phyloP scores from a whole-genome alignment of 2,113 vertebrate species.

The Lampris megalopsis region DNA sequence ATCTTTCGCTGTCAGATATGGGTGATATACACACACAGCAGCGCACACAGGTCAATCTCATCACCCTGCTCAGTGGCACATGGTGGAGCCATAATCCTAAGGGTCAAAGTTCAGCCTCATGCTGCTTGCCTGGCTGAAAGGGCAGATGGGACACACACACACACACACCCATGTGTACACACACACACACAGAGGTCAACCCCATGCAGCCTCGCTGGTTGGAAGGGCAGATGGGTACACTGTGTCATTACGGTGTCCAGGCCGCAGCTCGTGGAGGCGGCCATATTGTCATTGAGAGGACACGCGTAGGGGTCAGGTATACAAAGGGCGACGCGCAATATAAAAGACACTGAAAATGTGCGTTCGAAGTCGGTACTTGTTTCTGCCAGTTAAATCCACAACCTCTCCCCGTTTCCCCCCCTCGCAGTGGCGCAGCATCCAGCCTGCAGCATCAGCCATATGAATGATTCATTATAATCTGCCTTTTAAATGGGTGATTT shows the following conservation, averaged over 20 bases:
- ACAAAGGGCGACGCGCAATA: conserved; percentile 31
- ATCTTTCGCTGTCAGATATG: conserved; percentile 47
- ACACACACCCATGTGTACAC: conserved; percentile 7
- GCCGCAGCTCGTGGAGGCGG: conserved; percentile 59
- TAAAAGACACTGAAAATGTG: neutral
- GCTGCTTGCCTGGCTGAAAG: conserved; percentile 71
- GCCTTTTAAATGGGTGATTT: conserved; percentile 41
- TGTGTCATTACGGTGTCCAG: conserved; percentile 73
- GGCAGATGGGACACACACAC: conserved; percentile 78
- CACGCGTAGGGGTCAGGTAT: conserved; percentile 58
- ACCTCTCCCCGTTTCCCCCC: neutral
- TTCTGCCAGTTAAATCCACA: conserved; percentile 1
- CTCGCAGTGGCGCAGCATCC: neutral
- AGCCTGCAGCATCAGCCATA: conserved; percentile 23
- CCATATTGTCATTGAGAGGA: conserved; percentile 79
- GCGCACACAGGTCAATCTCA: conserved; percentile 76
- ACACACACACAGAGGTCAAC: conserved; percentile 47
- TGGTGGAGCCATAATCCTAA: conserved; percentile 76
- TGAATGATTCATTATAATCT: conserved; percentile 30
- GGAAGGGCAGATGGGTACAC: conserved; percentile 79
- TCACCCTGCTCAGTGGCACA: conserved; percentile 81
- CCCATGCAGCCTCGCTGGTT: conserved; percentile 66
- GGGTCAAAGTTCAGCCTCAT: conserved; percentile 80
- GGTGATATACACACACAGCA: conserved; percentile 36
- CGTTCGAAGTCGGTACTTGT: conserved; percentile 15